Base-by-base conservation (phyloP, 2,797 vertebrate genomes). In the Mallotus villosus region DNA sequence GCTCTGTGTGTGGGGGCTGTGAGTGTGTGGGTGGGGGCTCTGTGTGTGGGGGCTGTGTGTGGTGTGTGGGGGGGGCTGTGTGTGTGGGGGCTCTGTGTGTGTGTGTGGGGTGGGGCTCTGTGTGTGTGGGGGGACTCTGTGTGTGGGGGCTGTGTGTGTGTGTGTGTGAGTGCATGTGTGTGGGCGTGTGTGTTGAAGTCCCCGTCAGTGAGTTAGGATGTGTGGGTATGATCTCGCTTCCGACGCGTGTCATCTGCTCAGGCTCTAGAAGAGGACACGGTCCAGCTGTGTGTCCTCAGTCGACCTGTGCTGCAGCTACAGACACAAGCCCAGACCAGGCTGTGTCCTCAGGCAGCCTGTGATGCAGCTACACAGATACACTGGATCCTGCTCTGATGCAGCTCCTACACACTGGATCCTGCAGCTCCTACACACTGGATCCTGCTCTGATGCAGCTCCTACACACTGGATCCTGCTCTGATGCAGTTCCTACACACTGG, bases 231-330 rank as follows among this genome's bases (percentile, higher is more conserved):
- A 29, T 29, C 27, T 2, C 24, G 62, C 67, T 67, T 70, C 5
- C 55, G 72, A 73, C 58, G 25, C 34, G 64, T 58, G 53, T 49
- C 34, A 2, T 7, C 37, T 68, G 58, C 58, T 9, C 63, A 6
- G 63, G 32, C 69, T 78, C 68, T 0, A 19, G 11, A 75, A 75
- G 66, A 53, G 29, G 8, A 58, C 12, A 69, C 65, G 71, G 71
- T 79, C 66, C 74, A 76, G 79, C 73, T 74, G 76, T 61, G 77
- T 29, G 27, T 29, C 72, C 68, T 41, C 68, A 25, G 16, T 3
- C 25, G 2, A 3, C 25, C 25, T 27, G 25, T 27, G 25, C 25
- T 27, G 25, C 2, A 3, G 14, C 68, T 11, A 63, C 29, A 61
- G 9, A 55, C 57, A 49, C n/a, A 22, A 24, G 22, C 17, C 29